Evolutionary conservation across 2,797 vertebrate genomes (phyloP).

Genomic region (Phrynocephalus guinanensis): DNA sequence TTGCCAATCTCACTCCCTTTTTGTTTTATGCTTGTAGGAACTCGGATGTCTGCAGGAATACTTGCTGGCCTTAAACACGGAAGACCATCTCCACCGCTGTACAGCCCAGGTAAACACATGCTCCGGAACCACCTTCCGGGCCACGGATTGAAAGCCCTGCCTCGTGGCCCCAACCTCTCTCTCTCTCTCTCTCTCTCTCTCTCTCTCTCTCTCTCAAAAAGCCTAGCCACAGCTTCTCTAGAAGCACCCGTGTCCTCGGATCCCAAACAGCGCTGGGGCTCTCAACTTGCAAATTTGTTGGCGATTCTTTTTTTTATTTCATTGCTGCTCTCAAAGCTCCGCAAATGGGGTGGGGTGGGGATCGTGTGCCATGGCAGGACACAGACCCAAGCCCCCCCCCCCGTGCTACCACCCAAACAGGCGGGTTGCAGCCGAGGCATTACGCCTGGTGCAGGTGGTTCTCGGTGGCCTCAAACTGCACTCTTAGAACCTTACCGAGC

Average conservation of each 20-base stretch:
- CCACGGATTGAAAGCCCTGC: too few species aligned
- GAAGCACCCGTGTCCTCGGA: too few species aligned
- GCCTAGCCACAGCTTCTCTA: too few species aligned
- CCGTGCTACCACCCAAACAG: neutral
- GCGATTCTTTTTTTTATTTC: neutral
- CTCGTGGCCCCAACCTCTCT: too few species aligned
- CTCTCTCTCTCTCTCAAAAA: too few species aligned
- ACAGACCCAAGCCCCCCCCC: neutral
- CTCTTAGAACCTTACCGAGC: neutral
- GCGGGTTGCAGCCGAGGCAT: neutral
- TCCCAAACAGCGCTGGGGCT: too few species aligned
- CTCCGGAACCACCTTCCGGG: neutral
- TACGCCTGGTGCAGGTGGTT: neutral
- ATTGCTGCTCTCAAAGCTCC: neutral
- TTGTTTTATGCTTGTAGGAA: constrained; percentile 77
- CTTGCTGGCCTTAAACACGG: constrained; percentile 93
- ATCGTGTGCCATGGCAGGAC: neutral
- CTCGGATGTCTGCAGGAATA: constrained; percentile 93
- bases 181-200: too few species aligned
- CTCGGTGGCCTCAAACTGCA: too few species aligned
- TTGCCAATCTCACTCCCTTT: neutral
- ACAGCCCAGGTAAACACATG: constrained; percentile 87
- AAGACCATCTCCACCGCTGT: constrained; percentile 91
- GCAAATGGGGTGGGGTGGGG: neutral
- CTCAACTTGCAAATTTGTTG: neutral